These are phyloP conservation scores for Danaus melanippus DNA, from an alignment of 1,140 invertebrate species.

Conservation along the genomic window DNA sequence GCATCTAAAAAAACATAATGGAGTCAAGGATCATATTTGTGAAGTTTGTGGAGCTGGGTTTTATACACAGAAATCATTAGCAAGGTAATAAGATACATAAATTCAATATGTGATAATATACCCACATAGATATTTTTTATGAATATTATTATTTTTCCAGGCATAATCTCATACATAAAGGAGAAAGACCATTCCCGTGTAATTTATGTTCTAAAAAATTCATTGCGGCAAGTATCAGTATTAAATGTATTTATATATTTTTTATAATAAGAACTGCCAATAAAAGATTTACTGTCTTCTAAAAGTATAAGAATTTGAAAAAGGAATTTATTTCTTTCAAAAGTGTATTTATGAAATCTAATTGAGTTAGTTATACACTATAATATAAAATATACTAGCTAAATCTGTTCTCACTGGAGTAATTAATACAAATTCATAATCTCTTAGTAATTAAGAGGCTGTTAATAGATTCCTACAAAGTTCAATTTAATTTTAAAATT, in stretches of 20 bases:
- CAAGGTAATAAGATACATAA: conserved; percentile 39
- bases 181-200: conserved; percentile 84
- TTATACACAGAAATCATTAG: conserved; percentile 61
- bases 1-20: conserved; percentile 81
- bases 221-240: conserved; percentile 56
- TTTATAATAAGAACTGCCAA: no score
- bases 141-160: conserved; percentile 31
- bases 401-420: no score
- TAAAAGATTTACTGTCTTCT: no score
- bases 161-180: conserved; percentile 83
- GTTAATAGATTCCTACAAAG: no score
- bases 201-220: conserved; percentile 78
- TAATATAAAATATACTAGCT: no score
- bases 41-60: conserved; percentile 80
- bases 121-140: not conserved
- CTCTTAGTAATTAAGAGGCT: no score
- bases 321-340: no score
- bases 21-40: conserved; percentile 80
- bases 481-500: no score
- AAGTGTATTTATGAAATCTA: no score
- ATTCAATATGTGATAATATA: not conserved
- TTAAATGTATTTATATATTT: conserved; percentile 22
- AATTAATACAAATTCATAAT: no score
- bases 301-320: no score
- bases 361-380: no score